Percentiles rank a stretch among this genome's conserved stretches.
phyloP scores from a whole-genome alignment of 2,888 invertebrate species.

The Hemaris fuciformis region DNA sequence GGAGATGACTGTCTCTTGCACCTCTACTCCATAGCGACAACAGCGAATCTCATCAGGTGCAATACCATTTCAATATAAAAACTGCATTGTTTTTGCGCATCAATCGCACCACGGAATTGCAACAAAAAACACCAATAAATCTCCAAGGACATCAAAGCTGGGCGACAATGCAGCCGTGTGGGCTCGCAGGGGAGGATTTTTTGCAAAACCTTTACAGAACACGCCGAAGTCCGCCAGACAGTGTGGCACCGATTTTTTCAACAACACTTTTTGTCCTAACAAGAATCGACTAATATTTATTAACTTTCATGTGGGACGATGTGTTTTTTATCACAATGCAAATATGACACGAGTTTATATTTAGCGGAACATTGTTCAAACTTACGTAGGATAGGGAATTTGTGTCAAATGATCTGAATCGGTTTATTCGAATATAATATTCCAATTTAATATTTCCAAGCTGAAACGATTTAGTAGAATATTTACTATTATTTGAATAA shows the following conservation, averaged over 20 bases:
- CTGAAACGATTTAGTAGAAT: too few species aligned
- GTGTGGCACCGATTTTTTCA: constrained; percentile 66
- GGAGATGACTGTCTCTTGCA: too few species aligned
- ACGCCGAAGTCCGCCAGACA: constrained; percentile 55
- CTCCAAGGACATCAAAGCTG: constrained; percentile 53
- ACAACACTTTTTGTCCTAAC: constrained; percentile 31
- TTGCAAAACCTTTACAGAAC: constrained; percentile 46
- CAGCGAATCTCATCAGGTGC: neutral
- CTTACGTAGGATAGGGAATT: neutral
- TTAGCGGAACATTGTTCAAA: constrained; percentile 12
- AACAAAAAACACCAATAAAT: constrained; percentile 43
- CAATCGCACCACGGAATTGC: too few species aligned
- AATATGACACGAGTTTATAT: constrained; percentile 3
- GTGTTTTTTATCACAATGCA: constrained; percentile 16
- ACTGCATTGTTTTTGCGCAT: neutral
- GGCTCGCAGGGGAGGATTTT: constrained; percentile 57
- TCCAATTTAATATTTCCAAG: too few species aligned
- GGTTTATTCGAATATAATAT: too few species aligned
- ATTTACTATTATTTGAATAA: too few species aligned
- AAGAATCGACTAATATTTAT: constrained; percentile 26
- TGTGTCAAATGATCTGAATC: neutral
- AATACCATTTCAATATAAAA: neutral
- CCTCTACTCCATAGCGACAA: too few species aligned
- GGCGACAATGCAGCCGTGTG: constrained; percentile 53
- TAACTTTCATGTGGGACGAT: constrained; percentile 28